Percentiles rank a stretch among this genome's conserved stretches.
phyloP scores from a whole-genome alignment of 2,113 vertebrate genomes.

The Bujurquina vittata region DNA sequence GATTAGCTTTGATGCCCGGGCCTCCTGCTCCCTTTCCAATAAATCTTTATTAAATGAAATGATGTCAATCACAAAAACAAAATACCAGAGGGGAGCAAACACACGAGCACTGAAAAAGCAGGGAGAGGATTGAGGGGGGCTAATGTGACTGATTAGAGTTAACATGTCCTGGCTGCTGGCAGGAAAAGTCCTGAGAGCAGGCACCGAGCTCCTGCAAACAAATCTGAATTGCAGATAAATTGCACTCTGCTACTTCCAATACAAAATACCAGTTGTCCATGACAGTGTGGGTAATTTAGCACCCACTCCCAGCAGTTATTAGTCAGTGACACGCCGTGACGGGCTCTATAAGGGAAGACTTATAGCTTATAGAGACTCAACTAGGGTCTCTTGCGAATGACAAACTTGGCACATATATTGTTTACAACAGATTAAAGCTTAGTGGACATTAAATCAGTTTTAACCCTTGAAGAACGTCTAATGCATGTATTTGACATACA shows the following conservation, averaged over 20 bases:
- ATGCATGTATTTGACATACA: neutral
- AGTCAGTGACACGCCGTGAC: neutral
- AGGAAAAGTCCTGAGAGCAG: neutral
- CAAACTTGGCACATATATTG: conserved; percentile 34
- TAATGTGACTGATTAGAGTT: conserved; percentile 1
- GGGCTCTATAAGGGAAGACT: neutral
- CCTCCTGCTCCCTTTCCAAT: neutral
- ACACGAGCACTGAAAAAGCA: neutral
- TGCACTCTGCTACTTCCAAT: neutral
- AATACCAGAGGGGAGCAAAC: neutral
- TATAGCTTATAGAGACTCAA: neutral
- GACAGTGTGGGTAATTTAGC: neutral
- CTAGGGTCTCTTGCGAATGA: conserved; percentile 30
- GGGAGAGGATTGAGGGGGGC: neutral
- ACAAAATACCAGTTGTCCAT: neutral
- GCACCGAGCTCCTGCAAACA: neutral
- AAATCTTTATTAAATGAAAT: conserved; percentile 6
- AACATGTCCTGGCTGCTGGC: neutral
- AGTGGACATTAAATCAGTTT: conserved; percentile 13
- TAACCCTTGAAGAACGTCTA: neutral
- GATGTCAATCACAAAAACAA: neutral
- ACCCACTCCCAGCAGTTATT: neutral
- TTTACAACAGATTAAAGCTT: conserved; percentile 3
- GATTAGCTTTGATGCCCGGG: neutral
- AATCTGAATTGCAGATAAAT: neutral